Conservation (phyloP, 2,113 vertebrate species). For the Sinosuthora webbiana region DNA sequence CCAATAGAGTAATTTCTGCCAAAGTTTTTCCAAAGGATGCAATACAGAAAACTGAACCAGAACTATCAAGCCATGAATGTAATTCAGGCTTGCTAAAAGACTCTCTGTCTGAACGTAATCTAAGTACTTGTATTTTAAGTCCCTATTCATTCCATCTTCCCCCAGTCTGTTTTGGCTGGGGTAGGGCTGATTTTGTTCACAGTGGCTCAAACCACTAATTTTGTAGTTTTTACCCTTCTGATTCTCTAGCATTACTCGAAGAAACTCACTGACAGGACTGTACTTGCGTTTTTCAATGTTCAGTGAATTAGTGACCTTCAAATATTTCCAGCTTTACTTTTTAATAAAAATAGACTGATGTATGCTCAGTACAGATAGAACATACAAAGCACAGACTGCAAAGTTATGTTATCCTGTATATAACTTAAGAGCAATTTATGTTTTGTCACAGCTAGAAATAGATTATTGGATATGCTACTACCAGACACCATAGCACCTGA, state of each 20-base stretch:
- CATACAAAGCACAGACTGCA: neutral
- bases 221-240: neutral
- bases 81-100: neutral
- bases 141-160: neutral
- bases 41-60: neutral
- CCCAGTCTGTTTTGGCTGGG: neutral
- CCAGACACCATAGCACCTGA: neutral
- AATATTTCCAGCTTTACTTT: neutral
- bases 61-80: neutral
- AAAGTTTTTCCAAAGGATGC: neutral
- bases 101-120: neutral
- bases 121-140: neutral
- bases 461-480: neutral
- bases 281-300: neutral
- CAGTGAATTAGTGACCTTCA: neutral
- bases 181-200: neutral
- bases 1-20: neutral
- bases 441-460: neutral
- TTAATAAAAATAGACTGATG: neutral
- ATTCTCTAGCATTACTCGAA: neutral
- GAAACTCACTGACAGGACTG: neutral
- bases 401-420: neutral
- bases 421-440: neutral
- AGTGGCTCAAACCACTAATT: neutral
- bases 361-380: neutral